Evolutionary conservation across 2,888 invertebrate species (phyloP).

Genomic region (Eurois occulta): DNA sequence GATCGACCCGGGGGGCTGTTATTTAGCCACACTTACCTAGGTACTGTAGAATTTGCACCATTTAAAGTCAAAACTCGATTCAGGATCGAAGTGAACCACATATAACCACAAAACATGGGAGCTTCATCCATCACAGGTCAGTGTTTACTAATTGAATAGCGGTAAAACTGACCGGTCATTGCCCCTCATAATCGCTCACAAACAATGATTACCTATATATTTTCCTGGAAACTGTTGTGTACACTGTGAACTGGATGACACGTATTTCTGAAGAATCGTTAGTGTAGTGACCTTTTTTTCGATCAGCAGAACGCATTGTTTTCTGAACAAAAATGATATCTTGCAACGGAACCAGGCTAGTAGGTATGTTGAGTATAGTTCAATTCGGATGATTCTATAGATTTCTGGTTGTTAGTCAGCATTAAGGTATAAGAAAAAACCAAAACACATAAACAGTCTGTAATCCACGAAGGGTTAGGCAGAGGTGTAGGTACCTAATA

Average conservation of each 20-base stretch:
- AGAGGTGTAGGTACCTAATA: too few species aligned
- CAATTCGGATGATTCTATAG: neutral
- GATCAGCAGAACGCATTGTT: neutral
- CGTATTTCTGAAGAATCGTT: neutral
- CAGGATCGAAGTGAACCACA: neutral
- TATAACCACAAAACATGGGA: neutral
- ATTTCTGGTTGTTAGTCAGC: too few species aligned
- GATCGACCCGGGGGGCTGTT: neutral
- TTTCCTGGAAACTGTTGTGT: slow-evolving; percentile 12
- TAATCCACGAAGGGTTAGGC: too few species aligned
- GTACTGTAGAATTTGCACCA: neutral
- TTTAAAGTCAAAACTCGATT: neutral
- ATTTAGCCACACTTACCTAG: neutral
- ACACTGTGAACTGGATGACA: neutral
- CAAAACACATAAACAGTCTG: too few species aligned
- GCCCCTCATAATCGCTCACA: slow-evolving; percentile 23
- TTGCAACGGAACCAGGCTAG: neutral
- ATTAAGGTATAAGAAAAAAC: too few species aligned
- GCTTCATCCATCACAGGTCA: slow-evolving; percentile 36
- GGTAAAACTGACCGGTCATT: slow-evolving; percentile 39
- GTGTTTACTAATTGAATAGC: slow-evolving; percentile 30
- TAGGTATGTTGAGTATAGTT: neutral
- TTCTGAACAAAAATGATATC: neutral
- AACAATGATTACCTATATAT: slow-evolving; percentile 31
- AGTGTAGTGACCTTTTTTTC: neutral